phyloP scores from a whole-genome alignment of 2,888 invertebrate genomes.

The Lasioglossum marginatum region DNA sequence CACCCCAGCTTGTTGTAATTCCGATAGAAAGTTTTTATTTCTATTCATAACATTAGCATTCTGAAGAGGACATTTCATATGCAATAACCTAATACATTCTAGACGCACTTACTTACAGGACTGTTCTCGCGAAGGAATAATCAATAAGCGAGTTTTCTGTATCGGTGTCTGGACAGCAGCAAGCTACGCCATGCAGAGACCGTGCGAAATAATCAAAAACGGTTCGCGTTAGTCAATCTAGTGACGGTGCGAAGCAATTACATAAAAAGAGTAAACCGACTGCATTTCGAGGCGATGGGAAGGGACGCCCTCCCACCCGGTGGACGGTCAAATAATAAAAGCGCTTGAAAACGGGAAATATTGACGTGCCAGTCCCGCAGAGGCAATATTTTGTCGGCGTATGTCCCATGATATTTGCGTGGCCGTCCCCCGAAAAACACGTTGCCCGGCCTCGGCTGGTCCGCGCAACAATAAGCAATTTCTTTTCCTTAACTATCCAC shows the following conservation, averaged over 20 bases:
- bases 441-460: neutral
- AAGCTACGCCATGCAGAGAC: neutral
- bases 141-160: neutral
- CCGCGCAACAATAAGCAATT: slow-evolving; percentile 38
- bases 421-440: neutral
- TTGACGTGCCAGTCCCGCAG: neutral
- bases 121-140: neutral
- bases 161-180: neutral
- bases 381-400: neutral
- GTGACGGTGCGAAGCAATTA: neutral
- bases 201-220: neutral
- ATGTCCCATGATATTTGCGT: slow-evolving; percentile 4
- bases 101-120: neutral
- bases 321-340: slow-evolving; percentile 3
- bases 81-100: neutral
- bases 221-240: neutral
- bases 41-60: too few species aligned
- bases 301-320: neutral
- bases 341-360: slow-evolving; percentile 1
- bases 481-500: slow-evolving; percentile 37
- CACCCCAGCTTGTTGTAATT: too few species aligned
- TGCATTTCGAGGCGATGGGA: neutral
- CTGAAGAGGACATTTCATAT: too few species aligned
- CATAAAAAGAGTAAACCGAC: neutral
- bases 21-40: too few species aligned